phyloP scores from a whole-genome alignment of 1,140 invertebrate genomes.

The Ips typographus region DNA sequence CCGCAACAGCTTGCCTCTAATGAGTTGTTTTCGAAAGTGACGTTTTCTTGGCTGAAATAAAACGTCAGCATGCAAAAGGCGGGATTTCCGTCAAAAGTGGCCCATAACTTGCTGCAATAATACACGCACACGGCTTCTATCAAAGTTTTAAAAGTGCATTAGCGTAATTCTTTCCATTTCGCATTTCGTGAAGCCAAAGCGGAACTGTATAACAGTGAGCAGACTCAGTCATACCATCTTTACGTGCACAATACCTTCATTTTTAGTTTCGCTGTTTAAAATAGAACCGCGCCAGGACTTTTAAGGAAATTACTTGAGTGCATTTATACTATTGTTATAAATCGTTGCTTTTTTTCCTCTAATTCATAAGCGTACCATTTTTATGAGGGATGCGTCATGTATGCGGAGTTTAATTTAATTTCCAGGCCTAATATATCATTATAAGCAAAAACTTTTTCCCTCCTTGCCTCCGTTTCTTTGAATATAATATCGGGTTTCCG shows the following conservation, averaged over 20 bases:
- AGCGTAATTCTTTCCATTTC: constrained; percentile 18
- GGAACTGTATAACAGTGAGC: constrained; percentile 11
- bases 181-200: constrained; percentile 3
- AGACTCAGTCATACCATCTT: constrained; percentile 11
- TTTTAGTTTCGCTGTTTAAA: constrained; percentile 13
- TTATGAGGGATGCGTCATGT: too few species aligned
- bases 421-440: neutral
- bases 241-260: constrained; percentile 16
- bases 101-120: constrained; percentile 1
- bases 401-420: too few species aligned
- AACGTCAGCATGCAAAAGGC: neutral
- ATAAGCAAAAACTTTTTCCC: neutral
- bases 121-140: neutral
- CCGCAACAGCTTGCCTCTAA: constrained; percentile 12
- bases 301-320: constrained; percentile 25
- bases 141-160: constrained; percentile 26
- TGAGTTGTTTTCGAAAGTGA: neutral
- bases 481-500: neutral
- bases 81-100: neutral
- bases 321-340: neutral
- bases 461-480: neutral
- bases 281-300: constrained; percentile 13
- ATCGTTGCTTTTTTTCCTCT: constrained; percentile 1
- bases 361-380: neutral
- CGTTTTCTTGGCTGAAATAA: neutral